Conservation (phyloP, 1,140 invertebrate genomes). For the Meloidogyne floridensis region DNA sequence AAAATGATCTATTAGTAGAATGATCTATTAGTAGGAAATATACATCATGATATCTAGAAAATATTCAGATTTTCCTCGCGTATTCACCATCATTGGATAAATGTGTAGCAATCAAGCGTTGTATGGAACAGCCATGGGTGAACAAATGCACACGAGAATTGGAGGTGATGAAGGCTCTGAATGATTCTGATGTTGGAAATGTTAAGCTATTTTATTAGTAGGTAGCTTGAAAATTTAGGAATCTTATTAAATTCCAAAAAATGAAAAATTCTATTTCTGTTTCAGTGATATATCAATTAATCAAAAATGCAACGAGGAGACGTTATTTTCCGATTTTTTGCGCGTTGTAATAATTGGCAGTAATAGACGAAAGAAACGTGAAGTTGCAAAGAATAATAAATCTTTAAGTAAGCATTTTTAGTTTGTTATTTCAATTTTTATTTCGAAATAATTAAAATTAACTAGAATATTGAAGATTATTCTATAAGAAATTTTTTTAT, state of each 20-base stretch:
- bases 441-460: too few relatives aligned
- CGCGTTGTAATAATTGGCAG: constrained; percentile 8
- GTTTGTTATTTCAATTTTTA: too few relatives aligned
- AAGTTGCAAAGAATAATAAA: background rate
- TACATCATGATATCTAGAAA: too few relatives aligned
- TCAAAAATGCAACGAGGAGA: constrained; percentile 1
- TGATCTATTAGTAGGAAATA: too few relatives aligned
- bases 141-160: constrained; percentile 9
- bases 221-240: background rate
- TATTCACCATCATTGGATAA: background rate
- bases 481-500: background rate
- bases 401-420: background rate
- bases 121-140: background rate
- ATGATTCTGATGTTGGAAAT: background rate
- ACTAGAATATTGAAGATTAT: background rate
- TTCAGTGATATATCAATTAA: background rate
- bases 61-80: background rate
- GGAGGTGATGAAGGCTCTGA: background rate
- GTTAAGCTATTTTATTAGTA: constrained; percentile 7
- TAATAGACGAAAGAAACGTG: background rate
- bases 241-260: too few relatives aligned
- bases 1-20: too few relatives aligned
- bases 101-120: constrained; percentile 2
- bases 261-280: background rate
- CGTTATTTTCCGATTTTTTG: background rate